These are phyloP conservation scores for Mongoloraphidia duomilia DNA, from an alignment of 2,888 invertebrate species.

Conservation along the genomic window DNA sequence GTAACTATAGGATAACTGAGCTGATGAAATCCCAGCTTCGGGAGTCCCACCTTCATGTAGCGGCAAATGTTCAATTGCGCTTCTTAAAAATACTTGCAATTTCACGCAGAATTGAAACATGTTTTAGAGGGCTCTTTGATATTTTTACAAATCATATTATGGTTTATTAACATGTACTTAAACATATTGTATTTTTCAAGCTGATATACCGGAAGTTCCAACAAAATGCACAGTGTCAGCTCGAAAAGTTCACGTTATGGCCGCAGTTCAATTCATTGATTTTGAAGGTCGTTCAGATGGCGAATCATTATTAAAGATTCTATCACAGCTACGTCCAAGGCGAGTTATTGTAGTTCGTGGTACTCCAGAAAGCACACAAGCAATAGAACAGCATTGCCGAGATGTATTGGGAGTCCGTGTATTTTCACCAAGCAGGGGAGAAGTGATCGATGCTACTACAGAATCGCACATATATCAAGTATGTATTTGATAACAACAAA, in stretches of 20 bases:
- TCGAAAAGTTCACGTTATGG: constrained; percentile 64
- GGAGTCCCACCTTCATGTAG: too few species aligned
- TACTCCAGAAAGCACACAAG: constrained; percentile 47
- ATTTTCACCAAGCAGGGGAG: constrained; percentile 70
- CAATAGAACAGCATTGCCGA: constrained; percentile 50
- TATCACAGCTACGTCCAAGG: constrained; percentile 67
- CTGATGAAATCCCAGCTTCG: too few species aligned
- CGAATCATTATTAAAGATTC: constrained; percentile 66
- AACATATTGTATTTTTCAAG: constrained; percentile 9
- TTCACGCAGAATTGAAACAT: too few species aligned
- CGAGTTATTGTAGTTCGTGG: constrained; percentile 70
- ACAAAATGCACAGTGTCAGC: constrained; percentile 73
- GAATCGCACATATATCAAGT: constrained; percentile 98
- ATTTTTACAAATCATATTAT: too few species aligned
- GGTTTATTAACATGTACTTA: too few species aligned
- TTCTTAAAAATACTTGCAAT: too few species aligned
- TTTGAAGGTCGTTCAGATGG: constrained; percentile 90
- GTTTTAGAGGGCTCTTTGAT: too few species aligned
- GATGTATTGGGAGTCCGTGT: constrained; percentile 56
- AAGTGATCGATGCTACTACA: constrained; percentile 87
- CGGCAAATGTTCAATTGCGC: too few species aligned
- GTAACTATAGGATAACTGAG: neutral
- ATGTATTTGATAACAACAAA: constrained; percentile 4
- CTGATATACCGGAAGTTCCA: constrained; percentile 58
- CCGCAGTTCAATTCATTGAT: constrained; percentile 87